These are phyloP conservation scores for Ambastaia sidthimunki DNA, from an alignment of 2,797 vertebrate species.

Conservation along the genomic window DNA sequence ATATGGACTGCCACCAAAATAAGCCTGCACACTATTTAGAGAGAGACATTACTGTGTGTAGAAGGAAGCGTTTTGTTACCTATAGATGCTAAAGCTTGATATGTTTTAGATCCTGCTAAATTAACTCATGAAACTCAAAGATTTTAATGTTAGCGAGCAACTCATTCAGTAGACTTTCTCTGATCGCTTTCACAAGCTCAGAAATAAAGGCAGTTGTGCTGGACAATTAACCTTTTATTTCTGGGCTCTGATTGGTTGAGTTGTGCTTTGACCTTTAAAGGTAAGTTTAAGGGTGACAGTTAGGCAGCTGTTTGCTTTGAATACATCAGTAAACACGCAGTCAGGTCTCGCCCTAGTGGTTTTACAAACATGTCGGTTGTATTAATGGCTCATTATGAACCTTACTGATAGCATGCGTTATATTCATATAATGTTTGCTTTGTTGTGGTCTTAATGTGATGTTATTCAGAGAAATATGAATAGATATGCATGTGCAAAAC, in stretches of 20 bases:
- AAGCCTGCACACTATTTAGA: conserved; percentile 35
- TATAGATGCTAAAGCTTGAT: not conserved
- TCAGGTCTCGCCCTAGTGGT: conserved; percentile 37
- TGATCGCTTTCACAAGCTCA: conserved; percentile 37
- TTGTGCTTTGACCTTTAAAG: conserved; percentile 48
- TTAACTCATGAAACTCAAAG: not conserved
- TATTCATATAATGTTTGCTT: not conserved
- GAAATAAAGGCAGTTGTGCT: conserved; percentile 4
- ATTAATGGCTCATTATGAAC: conserved; percentile 46
- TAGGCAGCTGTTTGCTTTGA: conserved; percentile 46
- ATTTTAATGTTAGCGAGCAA: not conserved
- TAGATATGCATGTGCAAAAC: not conserved
- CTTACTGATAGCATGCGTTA: conserved; percentile 31
- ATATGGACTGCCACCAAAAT: conserved; percentile 40
- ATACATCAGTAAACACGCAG: conserved; percentile 36
- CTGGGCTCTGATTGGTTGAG: conserved; percentile 28
- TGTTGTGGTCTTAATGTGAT: conserved; percentile 39
- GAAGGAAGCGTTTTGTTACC: conserved; percentile 41
- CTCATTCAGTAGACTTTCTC: conserved; percentile 17
- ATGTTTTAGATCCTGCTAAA: conserved; percentile 17
- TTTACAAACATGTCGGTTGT: conserved; percentile 50
- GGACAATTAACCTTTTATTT: conserved; percentile 47
- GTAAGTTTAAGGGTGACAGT: conserved; percentile 32
- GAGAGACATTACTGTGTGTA: conserved; percentile 6
- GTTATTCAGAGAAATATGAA: not conserved